Base-by-base conservation (phyloP, 30 jellyfish, hydroid and myxozoan genomes). In the Cassiopea xamachana region DNA sequence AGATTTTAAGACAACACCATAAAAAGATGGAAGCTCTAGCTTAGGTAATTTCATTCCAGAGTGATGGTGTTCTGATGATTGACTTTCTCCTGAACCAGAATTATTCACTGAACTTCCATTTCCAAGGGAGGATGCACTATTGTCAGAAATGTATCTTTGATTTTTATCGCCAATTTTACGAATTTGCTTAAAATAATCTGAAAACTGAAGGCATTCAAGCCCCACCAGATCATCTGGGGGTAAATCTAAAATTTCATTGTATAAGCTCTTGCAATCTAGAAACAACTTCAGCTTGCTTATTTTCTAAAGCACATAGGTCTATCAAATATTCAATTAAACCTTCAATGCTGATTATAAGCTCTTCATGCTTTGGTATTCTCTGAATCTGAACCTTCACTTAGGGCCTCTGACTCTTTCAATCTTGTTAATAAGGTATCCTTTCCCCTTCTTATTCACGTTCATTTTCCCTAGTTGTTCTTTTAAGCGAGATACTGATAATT, bases 81-180 rank as follows among this genome's bases (percentile, higher is more conserved):
- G 49, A 58, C 49, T 60, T 43, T 60, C 58, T 18, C 58, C 68
- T 75, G 84, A 16, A 18, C 58, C 84, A 75, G 69, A 55, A 10
- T 55, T 55, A 55, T 55, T 55, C 64, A 55, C 64, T 6, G 64
- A 55, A 55, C 12, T 55, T 55, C 64, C 64, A 55, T 55, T 55
- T 6, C 10, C 64, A 55, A 55, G 64, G 64, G 64, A 58, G 46
- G 64, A 8, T 43, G 17, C 69, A 16, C 67, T 43, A 14, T 43
- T 58, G 19, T 75, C 84, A 60, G 67, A 14, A 75, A 75, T 75
- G n/a, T 43, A 75, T 60, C 84, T 75, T 75, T 75, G 84, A 18
- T 62, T 67, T 75, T 75, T 75, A 60, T 75, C 58, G 68, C 49
- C 46, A 75, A n/a, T 67, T 6, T 75, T 75, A 43, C 84, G 84